Percentiles rank a stretch among this genome's conserved stretches.
Conservation (phyloP, 2,797 vertebrate genomes). For the Enteromius mattozi region DNA sequence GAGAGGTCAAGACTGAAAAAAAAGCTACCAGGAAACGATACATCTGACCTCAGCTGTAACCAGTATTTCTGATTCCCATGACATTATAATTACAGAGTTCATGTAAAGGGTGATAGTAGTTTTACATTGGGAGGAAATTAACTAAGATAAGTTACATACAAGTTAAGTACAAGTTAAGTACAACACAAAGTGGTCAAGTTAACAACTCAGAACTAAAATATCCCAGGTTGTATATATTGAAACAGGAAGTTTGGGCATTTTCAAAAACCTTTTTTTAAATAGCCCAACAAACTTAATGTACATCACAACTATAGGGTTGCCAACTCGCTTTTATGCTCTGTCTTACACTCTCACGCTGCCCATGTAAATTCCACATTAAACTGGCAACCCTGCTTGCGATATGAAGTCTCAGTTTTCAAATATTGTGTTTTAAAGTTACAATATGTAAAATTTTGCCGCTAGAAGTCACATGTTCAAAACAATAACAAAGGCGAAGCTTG, state of each 20-base stretch:
- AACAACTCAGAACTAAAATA: not conserved
- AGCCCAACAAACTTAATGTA: not conserved
- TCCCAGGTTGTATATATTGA: not conserved
- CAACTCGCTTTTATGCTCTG: no score
- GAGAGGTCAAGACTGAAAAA: conserved; percentile 48
- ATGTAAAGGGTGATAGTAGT: conserved; percentile 5
- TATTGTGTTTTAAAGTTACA: no score
- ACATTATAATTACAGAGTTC: conserved; percentile 8
- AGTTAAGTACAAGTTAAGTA: not conserved
- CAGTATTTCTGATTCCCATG: conserved; percentile 45
- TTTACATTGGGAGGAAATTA: not conserved
- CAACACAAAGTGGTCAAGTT: not conserved
- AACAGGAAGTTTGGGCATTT: not conserved
- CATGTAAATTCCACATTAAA: no score
- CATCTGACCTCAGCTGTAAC: conserved; percentile 44
- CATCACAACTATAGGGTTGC: no score
- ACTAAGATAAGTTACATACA: not conserved
- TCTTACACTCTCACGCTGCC: no score
- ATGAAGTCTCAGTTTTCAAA: no score
- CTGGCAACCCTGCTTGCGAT: no score
- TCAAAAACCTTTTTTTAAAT: not conserved
- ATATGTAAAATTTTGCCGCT: no score
- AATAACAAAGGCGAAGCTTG: no score
- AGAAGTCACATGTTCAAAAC: no score
- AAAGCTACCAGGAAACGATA: conserved; percentile 52